These are phyloP conservation scores for Drosophila persimilis DNA, from an alignment of 1,140 invertebrate species.

Conservation along the genomic window DNA sequence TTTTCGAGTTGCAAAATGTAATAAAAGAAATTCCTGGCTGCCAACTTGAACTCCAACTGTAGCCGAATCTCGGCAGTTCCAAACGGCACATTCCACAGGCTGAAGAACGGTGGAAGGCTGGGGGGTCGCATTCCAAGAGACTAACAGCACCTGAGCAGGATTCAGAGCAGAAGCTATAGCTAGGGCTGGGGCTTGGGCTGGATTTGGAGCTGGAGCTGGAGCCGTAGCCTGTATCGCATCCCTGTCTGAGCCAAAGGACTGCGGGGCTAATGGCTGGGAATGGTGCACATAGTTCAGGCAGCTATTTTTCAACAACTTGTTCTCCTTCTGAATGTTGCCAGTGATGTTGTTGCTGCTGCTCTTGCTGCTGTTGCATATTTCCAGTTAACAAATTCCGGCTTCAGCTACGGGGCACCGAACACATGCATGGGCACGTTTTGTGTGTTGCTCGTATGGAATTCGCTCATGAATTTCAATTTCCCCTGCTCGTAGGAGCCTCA, in stretches of 20 bases:
- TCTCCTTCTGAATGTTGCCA: constrained; percentile 14
- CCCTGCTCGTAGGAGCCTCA: constrained; percentile 25
- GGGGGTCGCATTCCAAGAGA: too few relatives aligned
- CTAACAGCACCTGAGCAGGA: too few relatives aligned
- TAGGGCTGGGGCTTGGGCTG: constrained; percentile 26
- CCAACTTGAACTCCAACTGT: constrained; percentile 7
- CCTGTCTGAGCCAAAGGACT: constrained; percentile 9
- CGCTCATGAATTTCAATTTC: constrained; percentile 74
- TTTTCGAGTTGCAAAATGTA: constrained; percentile 38
- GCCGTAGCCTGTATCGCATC: too few relatives aligned
- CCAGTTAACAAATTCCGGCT: constrained; percentile 61
- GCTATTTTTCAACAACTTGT: constrained; percentile 60
- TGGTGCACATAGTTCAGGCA: constrained; percentile 55
- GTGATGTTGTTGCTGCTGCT: constrained; percentile 41
- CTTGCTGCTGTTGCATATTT: constrained; percentile 67
- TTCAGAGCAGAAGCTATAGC: too few relatives aligned
- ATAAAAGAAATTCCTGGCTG: constrained; percentile 51
- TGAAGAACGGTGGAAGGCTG: too few relatives aligned
- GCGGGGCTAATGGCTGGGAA: constrained; percentile 29
- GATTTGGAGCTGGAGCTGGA: not conserved
- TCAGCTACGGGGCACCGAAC: constrained; percentile 6
- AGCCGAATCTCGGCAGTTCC: constrained; percentile 18
- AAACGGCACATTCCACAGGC: too few relatives aligned
- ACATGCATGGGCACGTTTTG: constrained; percentile 60
- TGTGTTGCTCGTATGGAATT: constrained; percentile 55